phyloP scores from a whole-genome alignment of 1,140 invertebrate genomes.

The Monomorium pharaonis region DNA sequence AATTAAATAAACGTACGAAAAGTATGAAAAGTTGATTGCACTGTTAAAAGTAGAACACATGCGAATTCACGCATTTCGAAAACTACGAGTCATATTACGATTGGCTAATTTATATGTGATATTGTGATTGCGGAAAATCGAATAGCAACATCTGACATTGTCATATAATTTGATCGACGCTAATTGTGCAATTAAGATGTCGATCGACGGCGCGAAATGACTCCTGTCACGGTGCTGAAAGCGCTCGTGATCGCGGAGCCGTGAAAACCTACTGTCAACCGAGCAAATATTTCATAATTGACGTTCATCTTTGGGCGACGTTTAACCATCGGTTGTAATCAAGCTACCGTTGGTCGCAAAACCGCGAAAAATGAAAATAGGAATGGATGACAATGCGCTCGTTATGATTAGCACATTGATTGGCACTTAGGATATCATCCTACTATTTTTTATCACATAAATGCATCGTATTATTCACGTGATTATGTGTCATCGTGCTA shows the following conservation, averaged over 20 bases:
- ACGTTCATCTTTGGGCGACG: background rate
- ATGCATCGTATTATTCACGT: background rate
- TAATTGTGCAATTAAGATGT: conserved; percentile 75
- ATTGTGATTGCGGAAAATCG: background rate
- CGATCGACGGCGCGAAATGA: conserved; percentile 42
- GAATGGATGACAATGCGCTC: background rate
- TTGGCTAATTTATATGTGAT: background rate
- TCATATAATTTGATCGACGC: conserved; percentile 60
- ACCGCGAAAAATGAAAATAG: conserved; percentile 7
- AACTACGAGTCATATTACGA: background rate
- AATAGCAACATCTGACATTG: background rate
- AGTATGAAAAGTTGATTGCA: background rate
- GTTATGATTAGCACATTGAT: conserved; percentile 4
- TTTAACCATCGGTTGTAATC: conserved; percentile 24
- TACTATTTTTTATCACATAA: background rate
- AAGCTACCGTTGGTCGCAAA: background rate
- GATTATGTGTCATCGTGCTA: background rate
- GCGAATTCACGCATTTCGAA: background rate
- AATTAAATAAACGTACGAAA: background rate
- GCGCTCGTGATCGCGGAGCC: background rate
- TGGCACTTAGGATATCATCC: background rate
- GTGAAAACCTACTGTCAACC: conserved; percentile 23
- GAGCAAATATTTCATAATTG: conserved; percentile 35
- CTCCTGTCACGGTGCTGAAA: conserved; percentile 8
- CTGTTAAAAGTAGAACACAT: background rate